Percentiles rank a stretch among this genome's conserved stretches.
phyloP scores from a whole-genome alignment of 1,140 invertebrate genomes.

The Caerostris extrusa region DNA sequence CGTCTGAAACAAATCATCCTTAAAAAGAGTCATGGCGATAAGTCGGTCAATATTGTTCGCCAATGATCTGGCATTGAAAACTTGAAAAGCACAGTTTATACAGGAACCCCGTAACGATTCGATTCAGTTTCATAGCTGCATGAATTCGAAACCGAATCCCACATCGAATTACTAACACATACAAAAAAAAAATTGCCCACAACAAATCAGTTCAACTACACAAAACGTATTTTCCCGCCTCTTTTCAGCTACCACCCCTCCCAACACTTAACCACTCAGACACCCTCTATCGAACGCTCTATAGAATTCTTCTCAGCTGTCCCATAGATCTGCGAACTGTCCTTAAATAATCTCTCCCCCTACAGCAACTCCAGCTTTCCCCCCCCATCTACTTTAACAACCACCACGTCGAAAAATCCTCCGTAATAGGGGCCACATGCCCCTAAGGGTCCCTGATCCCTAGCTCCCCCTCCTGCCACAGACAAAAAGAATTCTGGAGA shows the following conservation, averaged over 20 bases:
- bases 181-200: neutral
- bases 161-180: too few relatives aligned
- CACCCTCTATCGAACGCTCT: neutral
- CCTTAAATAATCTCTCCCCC: neutral
- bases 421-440: conserved; percentile 8
- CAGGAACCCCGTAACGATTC: too few relatives aligned
- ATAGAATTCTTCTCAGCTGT: neutral
- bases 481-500: conserved; percentile 12
- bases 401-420: neutral
- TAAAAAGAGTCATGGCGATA: too few relatives aligned
- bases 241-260: neutral
- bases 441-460: neutral
- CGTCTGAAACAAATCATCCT: too few relatives aligned
- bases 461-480: neutral
- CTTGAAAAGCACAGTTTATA: too few relatives aligned
- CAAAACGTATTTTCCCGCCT: neutral
- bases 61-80: too few relatives aligned
- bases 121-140: too few relatives aligned
- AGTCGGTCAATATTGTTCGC: too few relatives aligned
- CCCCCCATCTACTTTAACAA: neutral
- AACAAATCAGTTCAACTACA: neutral
- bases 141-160: too few relatives aligned
- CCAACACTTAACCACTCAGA: neutral
- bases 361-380: neutral
- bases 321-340: too few relatives aligned